Evolutionary conservation across 2,888 invertebrate genomes (phyloP).

Genomic region (Linnaemya vulpina): DNA sequence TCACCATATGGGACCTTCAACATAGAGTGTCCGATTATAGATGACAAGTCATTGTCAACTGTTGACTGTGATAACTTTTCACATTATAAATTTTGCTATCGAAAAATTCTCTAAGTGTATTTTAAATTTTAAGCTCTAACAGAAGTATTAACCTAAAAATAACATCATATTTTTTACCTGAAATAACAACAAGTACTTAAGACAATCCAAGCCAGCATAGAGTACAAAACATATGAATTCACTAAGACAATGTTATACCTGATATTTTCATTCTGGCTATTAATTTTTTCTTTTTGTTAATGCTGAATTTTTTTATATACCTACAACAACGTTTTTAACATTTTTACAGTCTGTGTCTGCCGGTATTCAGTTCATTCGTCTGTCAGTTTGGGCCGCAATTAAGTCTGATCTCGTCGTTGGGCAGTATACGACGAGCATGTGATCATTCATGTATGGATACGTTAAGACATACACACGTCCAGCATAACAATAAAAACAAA

Average conservation of each 20-base stretch:
- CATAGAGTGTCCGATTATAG: no score
- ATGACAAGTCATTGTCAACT: no score
- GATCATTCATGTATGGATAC: slow-evolving; percentile 48
- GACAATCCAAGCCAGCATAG: background rate
- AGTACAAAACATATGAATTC: background rate
- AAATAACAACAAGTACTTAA: slow-evolving; percentile 30
- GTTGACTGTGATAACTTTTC: background rate
- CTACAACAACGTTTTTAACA: slow-evolving; percentile 34
- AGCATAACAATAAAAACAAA: slow-evolving; percentile 11
- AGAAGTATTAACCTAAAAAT: slow-evolving; percentile 18
- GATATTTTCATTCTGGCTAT: background rate
- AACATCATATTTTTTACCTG: background rate
- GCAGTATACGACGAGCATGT: slow-evolving; percentile 7
- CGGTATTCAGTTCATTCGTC: slow-evolving; percentile 29
- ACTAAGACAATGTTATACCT: slow-evolving; percentile 1
- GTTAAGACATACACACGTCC: slow-evolving; percentile 1
- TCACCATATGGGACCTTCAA: no score
- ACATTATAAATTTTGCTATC: background rate
- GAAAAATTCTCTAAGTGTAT: background rate
- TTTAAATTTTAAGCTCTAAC: background rate
- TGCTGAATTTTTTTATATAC: slow-evolving; percentile 15
- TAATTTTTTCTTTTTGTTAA: slow-evolving; percentile 2
- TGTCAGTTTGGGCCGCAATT: slow-evolving; percentile 38
- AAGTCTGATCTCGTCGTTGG: slow-evolving; percentile 55
- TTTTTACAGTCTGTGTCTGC: slow-evolving; percentile 19